Evolutionary conservation across 2,888 invertebrate genomes (phyloP).

Genomic region (Eustalomyia histrio): DNA sequence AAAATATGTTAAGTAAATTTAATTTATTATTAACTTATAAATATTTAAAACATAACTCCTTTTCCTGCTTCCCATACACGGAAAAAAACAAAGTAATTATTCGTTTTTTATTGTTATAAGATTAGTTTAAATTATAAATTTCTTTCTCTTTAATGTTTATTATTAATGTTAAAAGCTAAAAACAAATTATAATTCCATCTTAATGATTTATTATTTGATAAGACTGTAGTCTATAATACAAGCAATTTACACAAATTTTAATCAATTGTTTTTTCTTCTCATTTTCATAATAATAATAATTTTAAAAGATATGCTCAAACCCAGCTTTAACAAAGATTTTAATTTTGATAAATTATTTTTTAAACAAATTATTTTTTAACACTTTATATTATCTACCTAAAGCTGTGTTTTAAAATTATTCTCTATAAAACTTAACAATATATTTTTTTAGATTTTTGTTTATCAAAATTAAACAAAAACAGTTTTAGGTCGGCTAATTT

Average conservation of each 20-base stretch:
- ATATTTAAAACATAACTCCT: not conserved
- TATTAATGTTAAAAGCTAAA: slow-evolving; percentile 50
- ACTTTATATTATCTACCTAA: no score
- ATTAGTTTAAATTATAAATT: slow-evolving; percentile 55
- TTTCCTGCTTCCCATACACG: not conserved
- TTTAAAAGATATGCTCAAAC: not conserved
- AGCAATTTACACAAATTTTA: slow-evolving; percentile 1
- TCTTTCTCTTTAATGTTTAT: slow-evolving; percentile 42
- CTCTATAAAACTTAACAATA: no score
- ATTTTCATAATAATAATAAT: not conserved
- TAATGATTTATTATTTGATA: slow-evolving; percentile 48
- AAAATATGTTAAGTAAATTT: slow-evolving; percentile 60
- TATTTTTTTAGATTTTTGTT: no score
- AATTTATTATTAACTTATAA: slow-evolving; percentile 58
- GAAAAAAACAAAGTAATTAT: slow-evolving; percentile 53
- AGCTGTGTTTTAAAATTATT: no score
- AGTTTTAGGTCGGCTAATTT: no score
- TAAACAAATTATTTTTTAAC: no score
- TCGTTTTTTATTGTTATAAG: slow-evolving; percentile 45
- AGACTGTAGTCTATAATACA: slow-evolving; percentile 40
- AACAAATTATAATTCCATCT: slow-evolving; percentile 53
- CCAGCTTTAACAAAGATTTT: not conserved
- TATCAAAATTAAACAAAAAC: no score
- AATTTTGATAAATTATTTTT: not conserved
- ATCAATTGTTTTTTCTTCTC: not conserved